Conservation (phyloP, 2,888 invertebrate genomes). For the Nemapogon koenigi region DNA sequence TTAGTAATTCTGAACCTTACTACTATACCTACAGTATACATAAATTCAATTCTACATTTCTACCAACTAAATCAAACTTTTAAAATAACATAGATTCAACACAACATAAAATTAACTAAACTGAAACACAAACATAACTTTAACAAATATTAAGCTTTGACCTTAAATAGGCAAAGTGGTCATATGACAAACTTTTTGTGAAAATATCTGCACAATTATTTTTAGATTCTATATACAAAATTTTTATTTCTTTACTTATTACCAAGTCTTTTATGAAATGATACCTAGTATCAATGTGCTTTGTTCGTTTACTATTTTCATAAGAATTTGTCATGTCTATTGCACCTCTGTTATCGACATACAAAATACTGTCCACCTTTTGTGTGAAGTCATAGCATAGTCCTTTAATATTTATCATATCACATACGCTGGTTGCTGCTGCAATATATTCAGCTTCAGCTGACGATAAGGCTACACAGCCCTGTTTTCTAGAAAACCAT, state of each 20-base stretch:
- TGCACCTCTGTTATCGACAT: neutral
- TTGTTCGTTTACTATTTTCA: neutral
- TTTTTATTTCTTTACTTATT: neutral
- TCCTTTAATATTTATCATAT: too few relatives aligned
- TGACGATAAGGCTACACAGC: neutral
- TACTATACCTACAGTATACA: too few relatives aligned
- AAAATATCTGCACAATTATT: neutral
- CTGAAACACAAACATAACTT: too few relatives aligned
- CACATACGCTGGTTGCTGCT: too few relatives aligned
- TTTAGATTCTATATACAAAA: neutral
- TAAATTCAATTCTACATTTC: too few relatives aligned
- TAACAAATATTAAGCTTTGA: too few relatives aligned
- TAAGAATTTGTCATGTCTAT: neutral
- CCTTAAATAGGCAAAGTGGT: too few relatives aligned
- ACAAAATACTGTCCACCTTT: neutral
- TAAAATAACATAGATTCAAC: too few relatives aligned
- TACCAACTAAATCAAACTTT: too few relatives aligned
- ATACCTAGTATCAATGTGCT: neutral
- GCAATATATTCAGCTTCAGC: neutral
- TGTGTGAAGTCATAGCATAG: neutral
- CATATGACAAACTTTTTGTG: neutral
- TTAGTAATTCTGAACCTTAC: too few relatives aligned
- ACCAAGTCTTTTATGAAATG: neutral
- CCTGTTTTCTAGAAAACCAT: too few relatives aligned
- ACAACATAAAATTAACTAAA: too few relatives aligned